Evolutionary conservation across 2,797 vertebrate genomes (phyloP), one percentile per base, ranked within the genome.

Genomic region (Eleutherodactylus coqui): DNA sequence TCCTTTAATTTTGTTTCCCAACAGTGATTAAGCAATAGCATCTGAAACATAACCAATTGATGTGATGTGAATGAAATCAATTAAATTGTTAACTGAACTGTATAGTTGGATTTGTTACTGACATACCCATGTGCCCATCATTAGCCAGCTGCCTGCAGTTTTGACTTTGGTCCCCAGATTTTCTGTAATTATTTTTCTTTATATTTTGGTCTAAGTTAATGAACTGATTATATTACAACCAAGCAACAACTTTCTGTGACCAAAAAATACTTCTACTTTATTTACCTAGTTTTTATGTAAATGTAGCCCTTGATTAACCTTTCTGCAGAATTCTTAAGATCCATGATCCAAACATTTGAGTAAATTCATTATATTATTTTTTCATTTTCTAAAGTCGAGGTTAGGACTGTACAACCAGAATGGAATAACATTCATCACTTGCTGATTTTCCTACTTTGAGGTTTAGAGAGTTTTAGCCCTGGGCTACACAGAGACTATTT

Each of bases 31-130:
- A 87, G 82, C 86, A 87, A 79, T 84, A 84, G 82, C 76, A 75
- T 87, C 76, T 87, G 82, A 84, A 87, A 87, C 86, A 87, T 87
- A 87, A 87, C 86, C 82, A 84, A 81, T 83, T 87, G 86, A 87
- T 87, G 86, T 80, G 86, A 84, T 87, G 82, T 84, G 86, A 87
- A 84, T 87, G 82, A 87, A 87, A 87, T 87, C 86, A 87, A 87
- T 87, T 87, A 87, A 87, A 87, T 83, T 84, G 86, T 87, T 84
- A 87, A 87, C 51, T 84, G 86, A 87, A 87, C 86, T 87, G 86
- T 87, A 87, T 87, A 87, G 86, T 87, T 87, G 86, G 86, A 87
- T 87, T 84, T 87, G 82, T 84, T 81, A 78, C 86, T 69, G 82
- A 87, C 82, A 79, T 87, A 84, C 86, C 86, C 82, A 80, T 84